These are phyloP conservation scores for Acrocephalus arundinaceus DNA, from an alignment of 2,113 vertebrate species.

Conservation along the genomic window DNA sequence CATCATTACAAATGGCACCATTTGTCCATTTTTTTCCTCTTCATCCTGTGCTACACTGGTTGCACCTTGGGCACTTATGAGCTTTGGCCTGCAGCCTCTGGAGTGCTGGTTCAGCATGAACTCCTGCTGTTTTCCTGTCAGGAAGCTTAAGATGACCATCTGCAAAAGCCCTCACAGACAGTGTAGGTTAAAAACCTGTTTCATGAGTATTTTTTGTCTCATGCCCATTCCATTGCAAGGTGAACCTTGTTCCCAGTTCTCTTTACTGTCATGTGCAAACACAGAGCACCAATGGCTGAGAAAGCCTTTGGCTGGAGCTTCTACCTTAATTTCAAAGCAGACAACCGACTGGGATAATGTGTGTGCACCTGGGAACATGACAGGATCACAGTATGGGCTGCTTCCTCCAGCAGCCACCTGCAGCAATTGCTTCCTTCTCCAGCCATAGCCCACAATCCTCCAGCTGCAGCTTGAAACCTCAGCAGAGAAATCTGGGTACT, in stretches of 20 bases:
- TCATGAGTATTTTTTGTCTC: background rate
- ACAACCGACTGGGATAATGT: background rate
- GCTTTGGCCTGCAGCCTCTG: background rate
- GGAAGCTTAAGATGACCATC: background rate
- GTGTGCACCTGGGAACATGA: rapidly evolving
- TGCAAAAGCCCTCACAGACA: background rate
- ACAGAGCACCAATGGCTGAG: background rate
- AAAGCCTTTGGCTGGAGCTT: background rate
- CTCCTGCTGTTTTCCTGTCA: background rate
- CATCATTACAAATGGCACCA: background rate
- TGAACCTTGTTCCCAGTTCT: background rate
- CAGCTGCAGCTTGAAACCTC: background rate
- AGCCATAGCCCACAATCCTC: background rate
- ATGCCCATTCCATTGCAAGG: background rate
- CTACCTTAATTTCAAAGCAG: background rate
- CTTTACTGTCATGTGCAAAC: background rate
- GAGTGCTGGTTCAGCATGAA: background rate
- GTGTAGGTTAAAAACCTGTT: background rate
- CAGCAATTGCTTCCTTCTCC: background rate
- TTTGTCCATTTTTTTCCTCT: background rate
- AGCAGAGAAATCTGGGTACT: background rate
- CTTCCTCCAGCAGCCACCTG: background rate
- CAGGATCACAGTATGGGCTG: background rate
- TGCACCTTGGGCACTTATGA: background rate
- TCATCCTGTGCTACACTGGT: background rate